These are phyloP conservation scores for Chrysina gloriosa DNA, from an alignment of 2,888 invertebrate genomes.

Conservation along the genomic window DNA sequence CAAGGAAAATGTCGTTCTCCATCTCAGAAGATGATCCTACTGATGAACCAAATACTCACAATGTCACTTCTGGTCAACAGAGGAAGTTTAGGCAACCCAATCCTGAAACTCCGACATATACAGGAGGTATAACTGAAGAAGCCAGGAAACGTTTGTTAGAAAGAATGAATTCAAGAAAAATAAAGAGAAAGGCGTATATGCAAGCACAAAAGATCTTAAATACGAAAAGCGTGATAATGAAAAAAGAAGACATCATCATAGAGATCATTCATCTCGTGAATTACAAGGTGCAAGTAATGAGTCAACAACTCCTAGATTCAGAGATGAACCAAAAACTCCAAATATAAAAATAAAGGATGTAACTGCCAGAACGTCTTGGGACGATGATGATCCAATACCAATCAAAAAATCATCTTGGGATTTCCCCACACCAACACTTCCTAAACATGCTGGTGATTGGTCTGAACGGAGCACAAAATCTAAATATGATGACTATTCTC, in stretches of 20 bases:
- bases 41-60: slow-evolving; percentile 56
- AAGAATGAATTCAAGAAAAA: slow-evolving; percentile 67
- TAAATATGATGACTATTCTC: slow-evolving; percentile 56
- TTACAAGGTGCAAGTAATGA: slow-evolving; percentile 53
- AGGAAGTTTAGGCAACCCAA: slow-evolving; percentile 82
- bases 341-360: slow-evolving; percentile 73
- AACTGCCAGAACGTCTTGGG: slow-evolving; percentile 80
- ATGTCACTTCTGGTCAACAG: slow-evolving; percentile 55
- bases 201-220: slow-evolving; percentile 72
- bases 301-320: slow-evolving; percentile 71
- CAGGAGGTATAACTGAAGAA: slow-evolving; percentile 88
- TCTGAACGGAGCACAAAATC: slow-evolving; percentile 58
- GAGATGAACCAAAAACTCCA: slow-evolving; percentile 90
- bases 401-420: slow-evolving; percentile 89
- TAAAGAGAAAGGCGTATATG: slow-evolving; percentile 78
- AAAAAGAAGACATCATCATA: slow-evolving; percentile 48
- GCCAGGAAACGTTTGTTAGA: slow-evolving; percentile 80
- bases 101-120: slow-evolving; percentile 94
- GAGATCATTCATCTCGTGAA: slow-evolving; percentile 53
- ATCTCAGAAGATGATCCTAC: slow-evolving; percentile 65
- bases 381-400: slow-evolving; percentile 76
- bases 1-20: slow-evolving; percentile 76
- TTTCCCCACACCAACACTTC: slow-evolving; percentile 84
- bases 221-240: slow-evolving; percentile 55
- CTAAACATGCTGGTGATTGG: slow-evolving; percentile 55